phyloP scores from a whole-genome alignment of 2,113 vertebrate species.

The Scytalopus superciliaris region DNA sequence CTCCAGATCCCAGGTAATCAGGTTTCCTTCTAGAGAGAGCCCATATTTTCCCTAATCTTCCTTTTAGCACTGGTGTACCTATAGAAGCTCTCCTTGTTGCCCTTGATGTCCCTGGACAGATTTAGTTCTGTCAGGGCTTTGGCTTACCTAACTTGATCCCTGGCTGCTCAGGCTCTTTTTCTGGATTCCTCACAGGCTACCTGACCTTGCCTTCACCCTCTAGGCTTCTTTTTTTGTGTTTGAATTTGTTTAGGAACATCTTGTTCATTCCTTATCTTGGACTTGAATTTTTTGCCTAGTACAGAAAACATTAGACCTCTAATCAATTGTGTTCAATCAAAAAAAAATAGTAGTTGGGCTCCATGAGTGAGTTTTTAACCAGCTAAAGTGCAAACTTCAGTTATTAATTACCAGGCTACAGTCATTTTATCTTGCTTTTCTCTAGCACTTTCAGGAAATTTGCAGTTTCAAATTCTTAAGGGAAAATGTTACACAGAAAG shows the following conservation, averaged over 20 bases:
- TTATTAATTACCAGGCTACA: neutral
- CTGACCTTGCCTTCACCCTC: neutral
- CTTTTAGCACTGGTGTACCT: neutral
- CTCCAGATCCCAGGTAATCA: neutral
- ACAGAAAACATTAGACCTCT: neutral
- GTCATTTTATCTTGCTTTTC: neutral
- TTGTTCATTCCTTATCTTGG: neutral
- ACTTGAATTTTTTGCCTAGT: neutral
- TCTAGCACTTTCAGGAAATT: neutral
- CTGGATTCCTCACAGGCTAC: neutral
- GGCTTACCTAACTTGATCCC: neutral
- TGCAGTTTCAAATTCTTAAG: neutral
- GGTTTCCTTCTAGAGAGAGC: neutral
- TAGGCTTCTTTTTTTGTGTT: neutral
- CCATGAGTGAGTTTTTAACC: neutral
- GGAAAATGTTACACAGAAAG: neutral
- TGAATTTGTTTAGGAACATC: neutral
- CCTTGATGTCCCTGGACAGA: neutral
- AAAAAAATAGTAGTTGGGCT: neutral
- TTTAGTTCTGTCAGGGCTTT: neutral
- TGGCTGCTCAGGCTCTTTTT: neutral
- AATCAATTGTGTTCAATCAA: neutral
- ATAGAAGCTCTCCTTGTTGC: neutral
- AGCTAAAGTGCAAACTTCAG: neutral
- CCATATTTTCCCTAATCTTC: accelerated